These are phyloP conservation scores for Gymnarchus niloticus DNA, from an alignment of 2,113 vertebrate species.

Conservation along the genomic window DNA sequence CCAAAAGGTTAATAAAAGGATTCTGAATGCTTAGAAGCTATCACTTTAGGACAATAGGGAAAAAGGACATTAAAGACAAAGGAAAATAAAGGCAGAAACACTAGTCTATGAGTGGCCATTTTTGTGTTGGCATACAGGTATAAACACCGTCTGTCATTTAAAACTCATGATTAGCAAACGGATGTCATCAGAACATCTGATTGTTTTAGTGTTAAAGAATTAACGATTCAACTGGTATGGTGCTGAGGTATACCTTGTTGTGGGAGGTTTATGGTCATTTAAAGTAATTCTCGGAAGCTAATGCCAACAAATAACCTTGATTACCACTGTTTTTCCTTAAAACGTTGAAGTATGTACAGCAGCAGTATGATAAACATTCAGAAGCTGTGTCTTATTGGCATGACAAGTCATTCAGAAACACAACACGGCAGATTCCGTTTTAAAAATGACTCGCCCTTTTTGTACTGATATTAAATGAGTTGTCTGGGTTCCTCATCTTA, in stretches of 20 bases:
- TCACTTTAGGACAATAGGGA: constrained; percentile 28
- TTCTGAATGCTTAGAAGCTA: constrained; percentile 16
- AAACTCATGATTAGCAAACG: constrained; percentile 71
- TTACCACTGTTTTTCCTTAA: constrained; percentile 54
- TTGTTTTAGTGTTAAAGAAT: constrained; percentile 72
- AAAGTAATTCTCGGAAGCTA: constrained; percentile 89
- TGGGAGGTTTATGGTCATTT: constrained; percentile 81
- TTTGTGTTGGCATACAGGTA: constrained; percentile 57
- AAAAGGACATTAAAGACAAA: not conserved
- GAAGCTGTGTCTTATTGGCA: constrained; percentile 98
- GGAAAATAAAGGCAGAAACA: constrained; percentile 57
- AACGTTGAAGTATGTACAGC: constrained; percentile 81
- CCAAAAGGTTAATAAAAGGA: constrained; percentile 22
- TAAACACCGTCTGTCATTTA: constrained; percentile 52
- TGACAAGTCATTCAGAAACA: constrained; percentile 85
- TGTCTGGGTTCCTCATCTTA: constrained; percentile 47
- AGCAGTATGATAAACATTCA: constrained; percentile 99
- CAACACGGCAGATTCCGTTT: constrained; percentile 76
- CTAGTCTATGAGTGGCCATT: constrained; percentile 68
- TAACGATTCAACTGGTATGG: constrained; percentile 73
- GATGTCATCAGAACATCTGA: constrained; percentile 58
- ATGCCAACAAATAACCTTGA: constrained; percentile 72
- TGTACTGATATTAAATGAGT: constrained; percentile 81
- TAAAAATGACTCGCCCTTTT: constrained; percentile 77
- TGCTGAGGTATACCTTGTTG: constrained; percentile 99